These are phyloP conservation scores for Oncorhynchus kisutch DNA, from an alignment of 2,113 vertebrate genomes.

Conservation along the genomic window DNA sequence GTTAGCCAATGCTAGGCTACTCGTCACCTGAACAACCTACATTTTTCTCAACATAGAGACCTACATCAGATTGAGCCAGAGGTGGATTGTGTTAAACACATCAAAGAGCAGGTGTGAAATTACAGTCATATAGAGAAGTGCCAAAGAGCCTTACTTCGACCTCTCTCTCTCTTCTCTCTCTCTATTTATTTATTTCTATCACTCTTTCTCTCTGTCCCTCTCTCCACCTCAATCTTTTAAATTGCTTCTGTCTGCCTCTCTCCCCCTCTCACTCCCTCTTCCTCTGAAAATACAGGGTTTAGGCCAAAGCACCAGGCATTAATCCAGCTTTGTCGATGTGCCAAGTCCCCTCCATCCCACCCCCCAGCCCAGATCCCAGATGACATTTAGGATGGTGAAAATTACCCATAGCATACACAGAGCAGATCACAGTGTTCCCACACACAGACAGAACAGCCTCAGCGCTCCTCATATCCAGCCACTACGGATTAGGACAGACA, in stretches of 20 bases:
- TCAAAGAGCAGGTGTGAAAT: conserved; percentile 33
- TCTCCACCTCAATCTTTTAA: neutral
- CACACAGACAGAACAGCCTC: neutral
- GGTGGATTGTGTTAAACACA: conserved; percentile 7
- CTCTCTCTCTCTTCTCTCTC: neutral
- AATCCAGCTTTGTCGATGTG: neutral
- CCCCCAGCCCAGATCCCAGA: neutral
- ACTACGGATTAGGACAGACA: neutral
- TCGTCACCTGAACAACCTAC: neutral
- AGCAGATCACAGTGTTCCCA: neutral
- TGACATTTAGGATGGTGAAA: neutral
- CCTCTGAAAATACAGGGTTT: conserved; percentile 6
- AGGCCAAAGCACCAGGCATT: conserved; percentile 1
- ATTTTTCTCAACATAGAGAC: neutral
- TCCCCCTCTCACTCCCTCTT: neutral
- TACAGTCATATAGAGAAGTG: conserved; percentile 11
- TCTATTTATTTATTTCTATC: neutral
- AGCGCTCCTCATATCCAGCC: neutral
- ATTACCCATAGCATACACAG: neutral
- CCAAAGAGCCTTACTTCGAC: conserved; percentile 2
- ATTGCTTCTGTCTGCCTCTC: neutral
- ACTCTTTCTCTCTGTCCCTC: neutral
- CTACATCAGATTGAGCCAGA: neutral
- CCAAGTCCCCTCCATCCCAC: neutral
- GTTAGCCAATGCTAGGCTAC: too few species aligned